These are phyloP conservation scores for Cyanoliseus patagonus DNA, from an alignment of 2,113 vertebrate genomes.

Conservation along the genomic window DNA sequence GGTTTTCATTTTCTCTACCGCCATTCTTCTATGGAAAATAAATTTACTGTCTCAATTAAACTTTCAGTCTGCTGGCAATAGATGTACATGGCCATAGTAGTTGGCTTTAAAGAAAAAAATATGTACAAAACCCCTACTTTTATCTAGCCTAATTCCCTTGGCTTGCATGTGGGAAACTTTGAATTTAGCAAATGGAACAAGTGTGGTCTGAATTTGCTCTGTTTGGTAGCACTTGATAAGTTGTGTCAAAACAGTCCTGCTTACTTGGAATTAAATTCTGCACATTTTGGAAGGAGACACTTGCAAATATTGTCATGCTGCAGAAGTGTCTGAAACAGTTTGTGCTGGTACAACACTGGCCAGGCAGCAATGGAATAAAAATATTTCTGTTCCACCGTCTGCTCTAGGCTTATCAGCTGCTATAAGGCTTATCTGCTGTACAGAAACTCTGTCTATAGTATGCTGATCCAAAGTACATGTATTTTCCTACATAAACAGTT, in stretches of 20 bases:
- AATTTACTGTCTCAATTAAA: conserved; percentile 15
- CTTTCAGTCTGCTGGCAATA: conserved; percentile 16
- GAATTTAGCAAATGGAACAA: conserved; percentile 52
- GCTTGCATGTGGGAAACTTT: background rate
- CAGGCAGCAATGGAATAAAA: conserved; percentile 20
- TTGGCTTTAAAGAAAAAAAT: background rate
- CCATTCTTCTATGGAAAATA: background rate
- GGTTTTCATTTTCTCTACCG: background rate
- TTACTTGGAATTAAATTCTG: conserved; percentile 41
- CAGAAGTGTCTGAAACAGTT: conserved; percentile 27
- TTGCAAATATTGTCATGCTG: conserved; percentile 22
- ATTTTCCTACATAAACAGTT: background rate
- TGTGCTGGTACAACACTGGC: conserved; percentile 28
- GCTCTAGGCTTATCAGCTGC: conserved; percentile 18
- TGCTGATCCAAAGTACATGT: background rate
- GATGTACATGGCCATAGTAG: background rate
- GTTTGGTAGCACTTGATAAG: conserved; percentile 44
- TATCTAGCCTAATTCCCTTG: conserved; percentile 9
- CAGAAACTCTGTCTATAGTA: background rate
- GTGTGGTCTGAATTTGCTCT: conserved; percentile 29
- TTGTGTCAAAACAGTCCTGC: conserved; percentile 34
- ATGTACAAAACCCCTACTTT: background rate
- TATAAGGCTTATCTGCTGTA: background rate
- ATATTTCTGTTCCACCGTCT: background rate
- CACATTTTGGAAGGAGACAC: conserved; percentile 28